Evolutionary conservation across 1,140 invertebrate species (phyloP), one percentile per base, ranked within the genome.

Genomic region (Trichoplusia ni): DNA sequence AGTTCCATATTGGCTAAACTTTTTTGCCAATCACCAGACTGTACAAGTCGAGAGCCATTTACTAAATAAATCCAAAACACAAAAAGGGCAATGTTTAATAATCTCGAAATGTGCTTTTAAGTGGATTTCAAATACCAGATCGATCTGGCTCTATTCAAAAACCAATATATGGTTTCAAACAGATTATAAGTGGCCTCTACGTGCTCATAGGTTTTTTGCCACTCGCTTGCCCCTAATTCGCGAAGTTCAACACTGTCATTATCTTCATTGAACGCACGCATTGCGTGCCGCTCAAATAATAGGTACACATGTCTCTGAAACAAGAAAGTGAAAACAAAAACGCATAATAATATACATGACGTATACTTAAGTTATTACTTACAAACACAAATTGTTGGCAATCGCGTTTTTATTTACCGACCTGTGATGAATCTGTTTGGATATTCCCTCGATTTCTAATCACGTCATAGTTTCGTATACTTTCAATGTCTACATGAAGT

Each of bases 291-390:
- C 14, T 56, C 11, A 7, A 13, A 40, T n/a, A 38, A 16, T 56
- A 27, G 35, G 27, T 21, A 16, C 18, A 38, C n/a, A 23, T 21
- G 47, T 51, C 18, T 29, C 11, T 13, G 21, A 49, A 29, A 7
- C 31, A 51, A 51, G 47, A 51, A 51, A 56, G 51, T 56, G 51
- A 56, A 56, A 56, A 54, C 13, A 46, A 46, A 27, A 46, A 49
- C 46, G 25, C 46, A 16, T n/a, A n/a, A n/a, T n/a, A n/a, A n/a
- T n/a, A n/a, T n/a, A 2, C 14, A 31, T 49, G 25, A 49, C 46
- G 25, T 29, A 29, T 29, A 47, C 44, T 31, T 49, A 31, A 49
- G 14, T 49, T 49, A 49, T 49, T 18, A 49, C 25, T 49, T 31
- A 31, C 13, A 18, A 49, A 29, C 7, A 27, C 46, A 31, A 16